Base-by-base conservation (phyloP, 2,113 vertebrate species). In the Mustela nigripes region DNA sequence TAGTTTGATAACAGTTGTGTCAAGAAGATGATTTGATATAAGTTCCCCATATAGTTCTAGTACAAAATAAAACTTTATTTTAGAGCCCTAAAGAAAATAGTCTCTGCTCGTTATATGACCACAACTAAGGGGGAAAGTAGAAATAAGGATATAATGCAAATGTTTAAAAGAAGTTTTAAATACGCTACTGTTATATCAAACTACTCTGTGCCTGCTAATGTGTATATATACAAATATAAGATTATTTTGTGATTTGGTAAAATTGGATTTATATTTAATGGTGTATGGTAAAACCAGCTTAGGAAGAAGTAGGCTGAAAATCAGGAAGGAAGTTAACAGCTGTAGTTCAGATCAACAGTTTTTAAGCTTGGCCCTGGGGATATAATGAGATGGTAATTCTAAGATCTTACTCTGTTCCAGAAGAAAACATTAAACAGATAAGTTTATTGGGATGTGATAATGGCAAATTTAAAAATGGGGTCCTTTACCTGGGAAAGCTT, bases 231-330 rank as follows among this genome's bases (percentile, higher is more conserved):
- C 16, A 76, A 42, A 74, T 60, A 45, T 4, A 89, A 88, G 14
- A 73, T 94, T 65, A 89, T 85, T 85, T 94, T 88, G 18, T 83
- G 18, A 92, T 58, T 79, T 89, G 53, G 24, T 83, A 73, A 88
- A 96, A 63, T 79, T 45, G 21, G 86, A 8, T 81, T 85, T 90
- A 80, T 85, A 71, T 65, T 39, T 48, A 91, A 56, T 56, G 14
- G 11, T 74, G 18, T 58, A 24, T 85, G 21, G 48, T 16, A 89
- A 67, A 89, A 39, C 31, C 73, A 31, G 4, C 71, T 85, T 24
- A 63, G 18, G 39, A 83, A 85, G 33, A 92, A 21, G 6, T 53
- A 88, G 83, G 42, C 28, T 69, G 31, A 81, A 79, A 85, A 89
- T 89, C 21, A 31, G 45, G 56, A 92, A 65, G 45, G 63, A 67